Conservation (phyloP, 2,888 invertebrate species). For the Agonopterix arenella region DNA sequence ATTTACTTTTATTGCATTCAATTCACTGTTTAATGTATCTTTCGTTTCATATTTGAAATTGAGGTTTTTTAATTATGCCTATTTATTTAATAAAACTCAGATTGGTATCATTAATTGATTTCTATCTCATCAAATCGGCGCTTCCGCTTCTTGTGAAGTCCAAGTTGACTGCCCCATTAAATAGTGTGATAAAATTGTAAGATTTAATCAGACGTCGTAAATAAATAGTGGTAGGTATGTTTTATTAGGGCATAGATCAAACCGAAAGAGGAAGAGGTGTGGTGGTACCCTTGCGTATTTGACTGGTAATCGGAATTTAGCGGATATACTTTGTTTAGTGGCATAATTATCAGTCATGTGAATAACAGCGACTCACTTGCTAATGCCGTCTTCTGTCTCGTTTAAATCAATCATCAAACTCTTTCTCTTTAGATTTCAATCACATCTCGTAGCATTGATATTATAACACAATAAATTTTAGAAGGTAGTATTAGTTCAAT, state of each 20-base stretch:
- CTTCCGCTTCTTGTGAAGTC: constrained; percentile 6
- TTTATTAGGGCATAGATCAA: too few species aligned
- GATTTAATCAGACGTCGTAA: constrained; percentile 2
- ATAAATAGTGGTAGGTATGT: background rate
- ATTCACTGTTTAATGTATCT: background rate
- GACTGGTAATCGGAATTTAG: background rate
- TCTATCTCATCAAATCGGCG: constrained; percentile 6
- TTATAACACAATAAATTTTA: too few species aligned
- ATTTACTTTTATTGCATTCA: background rate
- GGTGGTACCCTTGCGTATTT: too few species aligned
- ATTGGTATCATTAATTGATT: constrained; percentile 7
- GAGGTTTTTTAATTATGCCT: constrained; percentile 2
- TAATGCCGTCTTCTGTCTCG: too few species aligned
- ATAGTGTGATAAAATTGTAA: constrained; percentile 4
- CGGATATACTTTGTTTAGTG: background rate
- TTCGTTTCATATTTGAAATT: background rate
- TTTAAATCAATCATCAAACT: too few species aligned
- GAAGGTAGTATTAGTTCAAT: too few species aligned
- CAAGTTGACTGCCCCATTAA: constrained; percentile 3
- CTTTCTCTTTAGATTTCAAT: too few species aligned
- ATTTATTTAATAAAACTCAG: constrained; percentile 8
- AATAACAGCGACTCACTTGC: too few species aligned
- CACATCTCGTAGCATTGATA: too few species aligned
- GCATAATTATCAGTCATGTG: too few species aligned
- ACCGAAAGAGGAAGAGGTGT: too few species aligned